Evolutionary conservation across 2,113 vertebrate genomes (phyloP).

Genomic region (Ardeotis arabs): DNA sequence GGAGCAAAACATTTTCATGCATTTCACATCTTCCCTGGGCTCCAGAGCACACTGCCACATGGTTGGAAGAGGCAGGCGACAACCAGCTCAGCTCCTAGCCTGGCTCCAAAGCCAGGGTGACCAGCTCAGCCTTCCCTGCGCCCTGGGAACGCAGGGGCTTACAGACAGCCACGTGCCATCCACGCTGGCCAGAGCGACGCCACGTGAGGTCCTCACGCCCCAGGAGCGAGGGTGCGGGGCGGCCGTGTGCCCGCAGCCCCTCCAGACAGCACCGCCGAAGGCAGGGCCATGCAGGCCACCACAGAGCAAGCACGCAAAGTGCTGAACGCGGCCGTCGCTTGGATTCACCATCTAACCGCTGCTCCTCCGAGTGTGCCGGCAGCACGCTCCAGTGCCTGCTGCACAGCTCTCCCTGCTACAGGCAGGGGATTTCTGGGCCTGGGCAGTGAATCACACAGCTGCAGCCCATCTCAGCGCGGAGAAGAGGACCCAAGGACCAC

Average conservation of each 20-base stretch:
- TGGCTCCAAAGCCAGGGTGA: not conserved
- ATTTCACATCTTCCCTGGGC: not conserved
- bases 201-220: rapidly evolving
- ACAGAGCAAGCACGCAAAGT: rapidly evolving
- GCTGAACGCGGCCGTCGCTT: rapidly evolving
- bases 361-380: not conserved
- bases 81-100: not conserved
- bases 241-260: not conserved
- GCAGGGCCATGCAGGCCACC: not conserved
- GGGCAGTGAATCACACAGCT: not conserved
- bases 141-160: not conserved
- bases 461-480: not conserved
- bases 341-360: not conserved
- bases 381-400: not conserved
- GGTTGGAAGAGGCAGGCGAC: not conserved
- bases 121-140: not conserved
- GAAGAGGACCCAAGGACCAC: not conserved
- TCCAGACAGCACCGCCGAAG: rapidly evolving
- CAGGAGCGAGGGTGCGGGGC: not conserved
- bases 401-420: not conserved
- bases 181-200: not conserved
- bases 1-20: not conserved
- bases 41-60: not conserved
- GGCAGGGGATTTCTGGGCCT: not conserved
- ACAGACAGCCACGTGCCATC: not conserved